A percentile compares a stretch with the other conserved stretches of the same genome.
Conservation (phyloP, 2,113 vertebrate genomes). For the Oreochromis tanganicae region DNA sequence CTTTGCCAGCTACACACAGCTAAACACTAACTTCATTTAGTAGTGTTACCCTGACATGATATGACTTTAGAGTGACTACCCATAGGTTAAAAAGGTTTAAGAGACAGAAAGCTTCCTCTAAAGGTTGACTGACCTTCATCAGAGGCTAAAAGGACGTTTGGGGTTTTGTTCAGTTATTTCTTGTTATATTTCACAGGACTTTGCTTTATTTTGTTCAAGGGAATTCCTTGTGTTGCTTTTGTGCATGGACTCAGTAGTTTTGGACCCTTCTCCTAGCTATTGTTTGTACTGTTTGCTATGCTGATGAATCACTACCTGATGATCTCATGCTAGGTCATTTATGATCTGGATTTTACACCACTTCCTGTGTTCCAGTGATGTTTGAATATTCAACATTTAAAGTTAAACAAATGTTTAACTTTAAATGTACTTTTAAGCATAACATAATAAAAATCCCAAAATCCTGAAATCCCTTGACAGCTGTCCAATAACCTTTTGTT, state of each 20-base stretch:
- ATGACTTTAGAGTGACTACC: neutral
- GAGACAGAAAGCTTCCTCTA: neutral
- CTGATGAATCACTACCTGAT: neutral
- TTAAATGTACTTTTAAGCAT: too few species aligned
- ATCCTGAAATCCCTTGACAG: neutral
- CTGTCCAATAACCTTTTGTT: neutral
- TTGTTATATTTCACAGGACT: neutral
- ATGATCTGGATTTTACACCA: neutral
- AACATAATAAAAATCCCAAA: too few species aligned
- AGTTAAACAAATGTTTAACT: too few species aligned
- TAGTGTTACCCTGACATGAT: accelerated
- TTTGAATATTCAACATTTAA: neutral
- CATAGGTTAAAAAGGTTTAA: neutral
- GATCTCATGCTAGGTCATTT: neutral
- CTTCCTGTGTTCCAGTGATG: neutral
- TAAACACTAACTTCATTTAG: neutral
- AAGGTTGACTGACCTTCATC: neutral
- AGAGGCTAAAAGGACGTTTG: accelerated
- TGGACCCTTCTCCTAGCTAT: neutral
- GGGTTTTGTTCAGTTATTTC: neutral
- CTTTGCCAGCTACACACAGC: accelerated
- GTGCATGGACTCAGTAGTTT: accelerated
- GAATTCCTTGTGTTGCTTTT: neutral
- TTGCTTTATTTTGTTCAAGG: accelerated
- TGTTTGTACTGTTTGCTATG: neutral